Base-by-base conservation (phyloP, 2,888 invertebrate genomes). In the Tachystola acroxantha region DNA sequence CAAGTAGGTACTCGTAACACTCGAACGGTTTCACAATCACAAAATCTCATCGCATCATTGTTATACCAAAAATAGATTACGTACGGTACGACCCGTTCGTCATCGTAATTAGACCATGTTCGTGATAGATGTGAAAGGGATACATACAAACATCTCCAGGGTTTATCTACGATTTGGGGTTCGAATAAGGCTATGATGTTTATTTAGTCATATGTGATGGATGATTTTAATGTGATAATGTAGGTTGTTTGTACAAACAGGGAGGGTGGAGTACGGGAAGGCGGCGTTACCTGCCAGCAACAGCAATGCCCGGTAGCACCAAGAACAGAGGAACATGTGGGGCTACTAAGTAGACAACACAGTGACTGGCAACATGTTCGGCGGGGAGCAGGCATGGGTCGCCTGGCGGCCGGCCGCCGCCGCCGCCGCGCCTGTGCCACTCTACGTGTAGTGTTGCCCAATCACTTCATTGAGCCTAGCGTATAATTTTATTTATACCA, bases 321-420 rank as follows among this genome's bases (percentile, higher is more conserved):
- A 61, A 34, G 63, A 46, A 37, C 64, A 65, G 29, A 64, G 57
- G 34, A 63, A 64, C 68, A 67, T 64, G 56, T 49, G 47, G 51
- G 38, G 38, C 42, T 42, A 39, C 28, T 40, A 31, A 37, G 45
- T 34, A 40, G 36, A 40, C 31, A 31, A 32, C 43, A 43, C 46
- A 39, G 40, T 30, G 45, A 50, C 47, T 37, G 46, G 32, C 24
- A 19, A 10, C 4, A 10, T 6, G 19, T 29, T 12, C 9, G 16
- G 2, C n/a, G 24, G n/a, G n/a, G 24, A 24, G 24, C 16, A 24
- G 7, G 24, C n/a, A n/a, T n/a, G n/a, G n/a, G n/a, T n/a, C n/a
- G n/a, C n/a, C n/a, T n/a, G n/a, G n/a, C n/a, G n/a, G n/a, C 4
- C 11, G 20, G 10, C 19, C 10, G 31, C 31, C 30, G 3, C 10